Evolutionary conservation across 2,113 vertebrate species (phyloP).

Genomic region (Aphelocoma coerulescens): DNA sequence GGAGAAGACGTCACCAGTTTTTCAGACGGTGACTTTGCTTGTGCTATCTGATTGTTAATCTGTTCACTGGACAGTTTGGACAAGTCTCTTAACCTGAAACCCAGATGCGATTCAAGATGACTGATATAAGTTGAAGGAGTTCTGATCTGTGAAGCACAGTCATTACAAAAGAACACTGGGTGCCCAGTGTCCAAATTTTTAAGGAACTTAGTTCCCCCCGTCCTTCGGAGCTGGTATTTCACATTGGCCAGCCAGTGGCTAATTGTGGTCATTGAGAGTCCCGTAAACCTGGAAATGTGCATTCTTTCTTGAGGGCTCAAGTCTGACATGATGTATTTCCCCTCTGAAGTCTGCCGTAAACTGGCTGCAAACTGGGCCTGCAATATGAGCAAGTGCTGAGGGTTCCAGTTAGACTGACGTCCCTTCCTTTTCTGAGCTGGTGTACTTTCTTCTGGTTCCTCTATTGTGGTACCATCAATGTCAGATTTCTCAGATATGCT

Average conservation of each 20-base stretch:
- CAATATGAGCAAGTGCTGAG: slow-evolving; percentile 96
- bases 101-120: slow-evolving; percentile 97
- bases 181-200: slow-evolving; percentile 99
- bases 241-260: slow-evolving; percentile 99
- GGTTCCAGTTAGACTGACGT: slow-evolving; percentile 99
- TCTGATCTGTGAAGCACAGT: slow-evolving; percentile 98
- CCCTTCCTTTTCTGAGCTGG: slow-evolving; percentile 98
- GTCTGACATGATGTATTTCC: slow-evolving; percentile 98
- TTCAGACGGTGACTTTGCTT: slow-evolving; percentile 92
- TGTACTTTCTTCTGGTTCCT: slow-evolving; percentile 91
- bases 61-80: slow-evolving; percentile 94
- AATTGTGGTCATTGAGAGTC: slow-evolving; percentile 98
- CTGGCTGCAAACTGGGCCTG: slow-evolving; percentile 98
- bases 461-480: slow-evolving; percentile 88
- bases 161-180: slow-evolving; percentile 98
- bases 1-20: slow-evolving; percentile 89
- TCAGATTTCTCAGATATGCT: slow-evolving; percentile 96
- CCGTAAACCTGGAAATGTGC: slow-evolving; percentile 98
- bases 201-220: slow-evolving; percentile 98
- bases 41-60: slow-evolving; percentile 89
- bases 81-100: slow-evolving; percentile 95
- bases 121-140: slow-evolving; percentile 97
- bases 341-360: slow-evolving; percentile 91
- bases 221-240: slow-evolving; percentile 98
- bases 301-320: slow-evolving; percentile 98